phyloP scores from a whole-genome alignment of 2,113 vertebrate genomes.

The Corythoichthys intestinalis region DNA sequence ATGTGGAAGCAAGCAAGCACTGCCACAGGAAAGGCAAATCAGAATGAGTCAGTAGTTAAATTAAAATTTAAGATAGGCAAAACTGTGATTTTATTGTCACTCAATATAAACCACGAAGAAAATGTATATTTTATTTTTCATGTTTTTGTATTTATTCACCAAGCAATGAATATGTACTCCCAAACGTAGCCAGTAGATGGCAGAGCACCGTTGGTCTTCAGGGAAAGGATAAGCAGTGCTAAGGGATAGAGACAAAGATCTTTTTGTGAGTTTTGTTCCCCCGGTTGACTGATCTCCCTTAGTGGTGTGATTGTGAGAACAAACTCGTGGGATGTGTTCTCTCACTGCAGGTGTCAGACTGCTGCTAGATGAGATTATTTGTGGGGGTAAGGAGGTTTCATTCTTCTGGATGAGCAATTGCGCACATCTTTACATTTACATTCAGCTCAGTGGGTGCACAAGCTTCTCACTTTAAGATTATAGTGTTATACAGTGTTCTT shows the following conservation, averaged over 20 bases:
- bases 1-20: slow-evolving; percentile 48
- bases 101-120: slow-evolving; percentile 33
- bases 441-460: slow-evolving; percentile 18
- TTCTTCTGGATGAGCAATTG: slow-evolving; percentile 34
- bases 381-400: slow-evolving; percentile 56
- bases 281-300: slow-evolving; percentile 68
- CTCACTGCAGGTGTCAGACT: slow-evolving; percentile 67
- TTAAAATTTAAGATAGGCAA: slow-evolving; percentile 50
- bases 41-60: slow-evolving; percentile 56
- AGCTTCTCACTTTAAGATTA: slow-evolving; percentile 44
- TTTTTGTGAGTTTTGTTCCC: slow-evolving; percentile 60
- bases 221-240: slow-evolving; percentile 19
- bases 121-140: background rate
- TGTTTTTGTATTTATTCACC: slow-evolving; percentile 4
- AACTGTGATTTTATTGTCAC: slow-evolving; percentile 62
- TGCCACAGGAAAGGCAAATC: slow-evolving; percentile 47
- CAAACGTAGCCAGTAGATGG: slow-evolving; percentile 63
- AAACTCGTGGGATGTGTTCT: slow-evolving; percentile 64
- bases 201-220: slow-evolving; percentile 59
- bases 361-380: slow-evolving; percentile 71
- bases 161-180: slow-evolving; percentile 32
- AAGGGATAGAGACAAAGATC: slow-evolving; percentile 33
- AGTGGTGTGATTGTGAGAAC: slow-evolving; percentile 64
- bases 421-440: slow-evolving; percentile 9
- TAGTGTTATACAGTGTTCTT: slow-evolving; percentile 36